Evolutionary conservation across 23 tunicate species (phyloP), one percentile per base, ranked within the genome.

Genomic region (Ascidia mentula): DNA sequence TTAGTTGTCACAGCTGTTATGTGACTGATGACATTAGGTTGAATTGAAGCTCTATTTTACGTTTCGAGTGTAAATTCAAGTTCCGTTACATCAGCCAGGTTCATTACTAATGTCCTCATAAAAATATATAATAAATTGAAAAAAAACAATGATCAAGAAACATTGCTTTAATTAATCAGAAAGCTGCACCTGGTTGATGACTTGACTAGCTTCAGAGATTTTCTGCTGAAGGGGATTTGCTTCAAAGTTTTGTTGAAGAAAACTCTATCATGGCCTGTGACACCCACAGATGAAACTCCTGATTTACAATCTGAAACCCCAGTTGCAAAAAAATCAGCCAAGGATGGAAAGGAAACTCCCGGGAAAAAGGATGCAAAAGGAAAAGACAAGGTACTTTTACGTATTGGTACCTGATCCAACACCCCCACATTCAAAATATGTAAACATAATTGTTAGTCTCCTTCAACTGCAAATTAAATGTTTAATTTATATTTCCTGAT

Each of bases 151-250:
- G n/a, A n/a, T n/a, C n/a, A n/a, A n/a, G n/a, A n/a, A n/a, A n/a
- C n/a, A n/a, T n/a, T n/a, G n/a, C 40, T 13, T 75, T 59, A 34
- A 60, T 36, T 80, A 3, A 65, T 33, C 74, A 89, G 95, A 38
- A 84, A 89, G 33, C 59, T 70, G 15, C 96, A 90, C 60, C 77
- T 80, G 24, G 45, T 82, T 36, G 83, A 85, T 80, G 96, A 90
- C 33, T 77, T 90, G 59, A 39, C 69, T 18, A 34, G 40, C 34
- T 77, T 90, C 30, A 69, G 86, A 40, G 96, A 90, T 45, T 90
- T 75, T 65, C 42, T 84, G 35, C 76, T 60, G 40, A 34, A 69
- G 18, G 96, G 96, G 12, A 80, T 90, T 18, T 38, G 45, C 28
- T 69, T 90, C 36, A 40, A 46, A 59, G 45, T 90, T 0, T 32